Conservation (phyloP, 2,113 vertebrate species). For the Rousettus leschenaultii region DNA sequence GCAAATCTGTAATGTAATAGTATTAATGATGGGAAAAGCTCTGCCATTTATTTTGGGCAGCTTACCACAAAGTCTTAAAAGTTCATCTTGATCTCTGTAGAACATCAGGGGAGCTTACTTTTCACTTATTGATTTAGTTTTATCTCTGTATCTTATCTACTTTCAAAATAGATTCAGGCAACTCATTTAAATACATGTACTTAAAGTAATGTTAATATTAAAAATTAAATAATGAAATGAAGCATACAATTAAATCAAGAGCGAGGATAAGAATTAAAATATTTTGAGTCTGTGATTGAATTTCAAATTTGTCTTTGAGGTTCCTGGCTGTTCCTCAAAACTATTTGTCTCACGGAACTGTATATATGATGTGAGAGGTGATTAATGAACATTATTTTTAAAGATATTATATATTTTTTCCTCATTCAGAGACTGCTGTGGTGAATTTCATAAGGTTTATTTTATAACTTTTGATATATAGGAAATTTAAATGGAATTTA, state of each 20-base stretch:
- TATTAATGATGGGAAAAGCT: background rate
- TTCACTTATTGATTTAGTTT: background rate
- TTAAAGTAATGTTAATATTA: background rate
- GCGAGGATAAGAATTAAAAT: background rate
- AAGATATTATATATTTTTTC: background rate
- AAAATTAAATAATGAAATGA: background rate
- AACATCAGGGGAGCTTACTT: background rate
- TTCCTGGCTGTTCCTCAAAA: background rate
- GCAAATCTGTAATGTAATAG: background rate
- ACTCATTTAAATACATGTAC: background rate
- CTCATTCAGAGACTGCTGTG: background rate
- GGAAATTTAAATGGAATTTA: background rate
- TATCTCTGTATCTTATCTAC: background rate
- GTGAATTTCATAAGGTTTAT: background rate
- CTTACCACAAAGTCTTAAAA: background rate
- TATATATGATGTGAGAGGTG: background rate
- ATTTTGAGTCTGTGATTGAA: background rate
- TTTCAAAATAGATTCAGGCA: background rate
- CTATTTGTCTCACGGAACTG: background rate
- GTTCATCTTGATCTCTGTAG: background rate
- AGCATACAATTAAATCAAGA: background rate
- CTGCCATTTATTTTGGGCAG: background rate
- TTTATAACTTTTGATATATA: conserved; percentile 5
- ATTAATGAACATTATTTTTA: background rate
- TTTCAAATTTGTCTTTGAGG: background rate